Base-by-base conservation (phyloP, 2,888 invertebrate species). In the Cynaeus angustus region DNA sequence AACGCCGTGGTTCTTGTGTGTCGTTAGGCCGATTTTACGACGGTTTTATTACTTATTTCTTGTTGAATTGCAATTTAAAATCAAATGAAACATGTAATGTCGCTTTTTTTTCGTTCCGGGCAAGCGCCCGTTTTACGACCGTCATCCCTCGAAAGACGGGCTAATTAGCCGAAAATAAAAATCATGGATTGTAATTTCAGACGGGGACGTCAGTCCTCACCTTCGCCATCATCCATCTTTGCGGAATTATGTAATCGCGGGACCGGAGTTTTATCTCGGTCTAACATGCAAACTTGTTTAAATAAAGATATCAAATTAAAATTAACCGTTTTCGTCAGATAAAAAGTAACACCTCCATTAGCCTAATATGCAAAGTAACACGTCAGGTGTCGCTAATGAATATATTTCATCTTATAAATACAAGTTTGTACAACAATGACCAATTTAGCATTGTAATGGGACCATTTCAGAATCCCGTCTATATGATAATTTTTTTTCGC, bases 21-120 rank as follows among this genome's bases (percentile, higher is more conserved):
- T 73, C 70, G 71, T 69, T 73, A 70, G 74, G 68, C 71, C 71
- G 66, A 55, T 66, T 75, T 77, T 75, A 77, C 68, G 56, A 70
- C 72, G 48, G 56, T 77, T 77, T 77, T 77, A 77, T 77, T 68
- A 67, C 74, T 69, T 66, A 72, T 74, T 72, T 70, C 65, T 66
- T 66, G 68, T 72, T 66, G 59, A 56, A 68, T 64, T 68, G 71
- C 65, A 68, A 71, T 71, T 71, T 74, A 74, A 68, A 69, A 72
- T 70, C 68, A 70, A 75, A 74, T 68, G 72, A 71, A 74, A 74
- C 73, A 72, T 62, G 53, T 46, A 53, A 68, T 52, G 48, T 12
- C 33, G 48, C 3, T 53, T 43, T 58, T n/a, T 62, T 66, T 67
- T 67, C 45, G 14, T 67, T 59, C 48, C 41, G 28, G 46, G 66